phyloP scores from a whole-genome alignment of 2,888 invertebrate genomes.

The Dryadula phaetusa region DNA sequence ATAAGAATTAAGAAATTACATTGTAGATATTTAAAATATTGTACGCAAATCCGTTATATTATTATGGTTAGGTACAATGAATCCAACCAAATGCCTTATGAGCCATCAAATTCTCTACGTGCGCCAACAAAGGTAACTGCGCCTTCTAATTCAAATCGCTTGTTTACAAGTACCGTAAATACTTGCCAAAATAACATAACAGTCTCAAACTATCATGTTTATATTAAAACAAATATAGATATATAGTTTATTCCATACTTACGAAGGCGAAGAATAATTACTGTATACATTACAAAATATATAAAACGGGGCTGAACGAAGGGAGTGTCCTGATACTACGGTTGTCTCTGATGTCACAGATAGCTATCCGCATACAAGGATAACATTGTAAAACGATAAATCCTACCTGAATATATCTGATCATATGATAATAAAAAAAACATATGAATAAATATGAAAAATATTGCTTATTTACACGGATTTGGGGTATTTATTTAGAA shows the following conservation, averaged over 20 bases:
- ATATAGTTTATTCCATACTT: neutral
- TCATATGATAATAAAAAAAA: neutral
- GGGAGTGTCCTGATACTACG: too few relatives aligned
- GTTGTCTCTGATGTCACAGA: too few relatives aligned
- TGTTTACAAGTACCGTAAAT: constrained; percentile 8
- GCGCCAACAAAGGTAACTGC: constrained; percentile 20
- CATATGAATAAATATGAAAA: neutral
- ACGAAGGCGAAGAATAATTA: too few relatives aligned
- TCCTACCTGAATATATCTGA: too few relatives aligned
- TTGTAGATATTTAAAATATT: neutral
- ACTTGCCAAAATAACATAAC: constrained; percentile 20
- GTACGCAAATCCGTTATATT: neutral
- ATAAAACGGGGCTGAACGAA: too few relatives aligned
- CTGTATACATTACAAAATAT: too few relatives aligned
- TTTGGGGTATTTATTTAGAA: too few relatives aligned
- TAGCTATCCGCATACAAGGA: too few relatives aligned
- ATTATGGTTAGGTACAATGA: neutral
- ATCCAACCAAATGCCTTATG: neutral
- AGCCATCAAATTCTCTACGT: constrained; percentile 11
- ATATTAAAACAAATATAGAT: neutral
- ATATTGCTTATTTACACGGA: neutral
- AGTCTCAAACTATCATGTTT: neutral
- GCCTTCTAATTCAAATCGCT: neutral
- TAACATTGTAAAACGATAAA: too few relatives aligned
- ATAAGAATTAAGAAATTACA: too few relatives aligned